Conservation (phyloP, 2,797 vertebrate species). For the Rhabdophis nuchalis region DNA sequence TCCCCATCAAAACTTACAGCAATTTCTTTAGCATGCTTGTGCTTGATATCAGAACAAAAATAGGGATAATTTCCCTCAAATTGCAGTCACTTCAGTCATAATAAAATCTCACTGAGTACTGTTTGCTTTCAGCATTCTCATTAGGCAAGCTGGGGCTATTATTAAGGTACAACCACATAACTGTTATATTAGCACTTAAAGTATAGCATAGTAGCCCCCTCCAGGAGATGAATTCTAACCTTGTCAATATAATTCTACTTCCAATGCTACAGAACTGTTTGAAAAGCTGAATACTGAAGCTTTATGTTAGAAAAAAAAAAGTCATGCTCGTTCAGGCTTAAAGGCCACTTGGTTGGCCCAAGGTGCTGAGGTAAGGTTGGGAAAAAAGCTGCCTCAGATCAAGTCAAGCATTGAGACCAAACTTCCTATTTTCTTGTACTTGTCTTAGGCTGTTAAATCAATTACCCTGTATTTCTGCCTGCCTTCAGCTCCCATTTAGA, state of each 20-base stretch:
- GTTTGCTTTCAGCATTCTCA: conserved; percentile 78
- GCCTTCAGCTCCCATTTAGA: conserved; percentile 65
- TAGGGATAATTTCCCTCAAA: conserved; percentile 76
- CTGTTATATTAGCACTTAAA: conserved; percentile 92
- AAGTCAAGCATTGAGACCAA: conserved; percentile 72
- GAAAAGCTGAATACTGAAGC: conserved; percentile 74
- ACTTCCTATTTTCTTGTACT: conserved; percentile 73
- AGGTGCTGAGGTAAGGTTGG: conserved; percentile 71
- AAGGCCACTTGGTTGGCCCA: conserved; percentile 85
- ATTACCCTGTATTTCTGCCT: conserved; percentile 66
- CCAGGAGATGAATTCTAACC: conserved; percentile 80
- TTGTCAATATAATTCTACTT: conserved; percentile 90
- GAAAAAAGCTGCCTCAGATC: conserved; percentile 74
- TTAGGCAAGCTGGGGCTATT: conserved; percentile 75
- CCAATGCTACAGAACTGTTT: conserved; percentile 77
- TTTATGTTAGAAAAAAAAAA: conserved; percentile 58
- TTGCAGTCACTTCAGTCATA: conserved; percentile 75
- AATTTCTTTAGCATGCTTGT: conserved; percentile 76
- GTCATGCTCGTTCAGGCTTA: conserved; percentile 86
- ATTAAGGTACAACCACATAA: conserved; percentile 82
- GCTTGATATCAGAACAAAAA: conserved; percentile 74
- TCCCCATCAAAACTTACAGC: conserved; percentile 75
- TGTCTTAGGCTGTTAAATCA: conserved; percentile 80
- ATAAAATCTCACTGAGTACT: conserved; percentile 78
- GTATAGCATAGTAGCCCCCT: conserved; percentile 75